Percentiles rank a stretch among this genome's conserved stretches.
phyloP scores from a whole-genome alignment of 2,113 vertebrate species.

The Chiloscyllium plagiosum region DNA sequence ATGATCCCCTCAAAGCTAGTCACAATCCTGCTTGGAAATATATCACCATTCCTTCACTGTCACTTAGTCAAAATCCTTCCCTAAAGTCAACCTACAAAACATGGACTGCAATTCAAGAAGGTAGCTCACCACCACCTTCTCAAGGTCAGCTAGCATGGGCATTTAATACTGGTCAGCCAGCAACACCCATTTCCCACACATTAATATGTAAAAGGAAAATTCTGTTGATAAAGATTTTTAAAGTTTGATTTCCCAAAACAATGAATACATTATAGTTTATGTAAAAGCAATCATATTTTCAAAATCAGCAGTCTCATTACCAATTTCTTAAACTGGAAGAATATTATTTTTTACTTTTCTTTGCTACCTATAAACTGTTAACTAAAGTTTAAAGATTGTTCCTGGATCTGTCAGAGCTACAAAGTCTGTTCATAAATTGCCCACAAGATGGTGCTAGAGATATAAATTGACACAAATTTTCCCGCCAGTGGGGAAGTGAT shows the following conservation, averaged over 20 bases:
- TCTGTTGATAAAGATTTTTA: not conserved
- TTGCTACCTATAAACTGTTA: not conserved
- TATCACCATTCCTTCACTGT: no score
- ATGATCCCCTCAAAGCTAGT: no score
- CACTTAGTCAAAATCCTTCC: no score
- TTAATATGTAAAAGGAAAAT: no score
- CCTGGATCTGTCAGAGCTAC: not conserved
- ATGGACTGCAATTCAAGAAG: no score
- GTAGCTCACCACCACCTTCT: no score
- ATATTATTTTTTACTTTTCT: not conserved
- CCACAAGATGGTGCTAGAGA: constrained; percentile 30
- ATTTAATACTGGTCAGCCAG: no score
- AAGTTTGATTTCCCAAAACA: not conserved
- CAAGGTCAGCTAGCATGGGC: no score
- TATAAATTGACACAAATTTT: constrained; percentile 1
- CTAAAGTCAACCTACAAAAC: no score
- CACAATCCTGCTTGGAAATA: no score
- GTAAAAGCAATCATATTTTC: not conserved
- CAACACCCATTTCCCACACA: no score
- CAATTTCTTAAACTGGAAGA: not conserved
- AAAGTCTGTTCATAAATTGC: constrained; percentile 7
- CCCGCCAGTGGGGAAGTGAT: not conserved
- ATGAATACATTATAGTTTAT: not conserved
- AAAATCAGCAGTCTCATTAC: not conserved
- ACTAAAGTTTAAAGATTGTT: not conserved